Conservation (phyloP, 2,797 vertebrate genomes). For the Neoniphon sammara region DNA sequence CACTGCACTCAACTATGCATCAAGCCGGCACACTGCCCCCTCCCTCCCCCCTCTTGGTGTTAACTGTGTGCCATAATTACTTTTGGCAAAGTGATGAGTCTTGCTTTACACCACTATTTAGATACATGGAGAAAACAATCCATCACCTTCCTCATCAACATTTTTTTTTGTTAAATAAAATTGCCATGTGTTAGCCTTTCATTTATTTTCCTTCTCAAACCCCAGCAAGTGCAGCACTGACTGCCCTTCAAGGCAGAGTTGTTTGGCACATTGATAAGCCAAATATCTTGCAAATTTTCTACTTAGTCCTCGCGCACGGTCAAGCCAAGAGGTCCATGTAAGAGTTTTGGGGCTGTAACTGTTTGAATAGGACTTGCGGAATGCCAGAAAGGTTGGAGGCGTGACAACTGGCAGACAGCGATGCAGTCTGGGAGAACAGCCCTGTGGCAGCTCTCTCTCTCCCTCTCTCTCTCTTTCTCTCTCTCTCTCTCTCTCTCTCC, state of each 20-base stretch:
- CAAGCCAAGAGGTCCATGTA: constrained; percentile 52
- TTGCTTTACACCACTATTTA: constrained; percentile 52
- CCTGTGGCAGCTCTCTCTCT: constrained; percentile 52
- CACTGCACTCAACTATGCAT: constrained; percentile 42
- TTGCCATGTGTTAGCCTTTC: constrained; percentile 40
- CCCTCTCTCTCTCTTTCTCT: constrained; percentile 52
- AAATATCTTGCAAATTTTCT: constrained; percentile 67
- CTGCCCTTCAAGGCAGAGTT: constrained; percentile 42
- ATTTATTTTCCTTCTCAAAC: constrained; percentile 53
- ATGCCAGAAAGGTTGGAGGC: constrained; percentile 66
- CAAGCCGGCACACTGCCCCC: constrained; percentile 19
- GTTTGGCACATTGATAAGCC: constrained; percentile 56
- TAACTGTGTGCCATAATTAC: constrained; percentile 52
- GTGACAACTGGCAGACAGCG: constrained; percentile 65
- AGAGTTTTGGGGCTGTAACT: constrained; percentile 40
- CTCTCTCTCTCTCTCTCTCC: constrained; percentile 55
- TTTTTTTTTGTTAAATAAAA: constrained; percentile 36
- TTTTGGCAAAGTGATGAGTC: constrained; percentile 38
- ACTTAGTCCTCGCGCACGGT: constrained; percentile 31
- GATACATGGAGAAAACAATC: constrained; percentile 36
- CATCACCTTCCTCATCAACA: constrained; percentile 49
- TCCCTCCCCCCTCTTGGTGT: constrained; percentile 37
- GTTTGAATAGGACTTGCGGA: constrained; percentile 51
- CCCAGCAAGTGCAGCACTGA: constrained; percentile 44
- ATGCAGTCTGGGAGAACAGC: constrained; percentile 56